A percentile compares a stretch with the other conserved stretches of the same genome.
These are phyloP conservation scores for Babylonia areolata DNA, from an alignment of 1,140 invertebrate species.

Conservation along the genomic window DNA sequence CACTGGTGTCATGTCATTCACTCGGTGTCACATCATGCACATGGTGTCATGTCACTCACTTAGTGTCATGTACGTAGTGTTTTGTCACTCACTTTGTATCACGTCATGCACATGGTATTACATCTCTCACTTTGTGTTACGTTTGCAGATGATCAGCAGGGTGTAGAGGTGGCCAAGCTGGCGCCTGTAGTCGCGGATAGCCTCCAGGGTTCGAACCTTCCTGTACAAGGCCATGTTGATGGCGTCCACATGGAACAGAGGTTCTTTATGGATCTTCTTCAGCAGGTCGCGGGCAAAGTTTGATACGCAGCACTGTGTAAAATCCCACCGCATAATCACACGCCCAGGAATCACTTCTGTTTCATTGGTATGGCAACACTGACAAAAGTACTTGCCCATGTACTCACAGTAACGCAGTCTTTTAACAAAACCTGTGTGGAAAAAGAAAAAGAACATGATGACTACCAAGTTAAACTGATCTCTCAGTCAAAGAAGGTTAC, in stretches of 20 bases:
- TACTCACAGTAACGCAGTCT: slow-evolving; percentile 87
- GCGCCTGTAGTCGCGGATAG: slow-evolving; percentile 79
- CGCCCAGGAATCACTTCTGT: slow-evolving; percentile 85
- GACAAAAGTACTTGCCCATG: slow-evolving; percentile 91
- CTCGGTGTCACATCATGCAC: too few species aligned
- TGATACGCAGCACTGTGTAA: slow-evolving; percentile 85
- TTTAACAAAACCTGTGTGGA: slow-evolving; percentile 81
- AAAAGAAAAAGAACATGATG: slow-evolving; percentile 28
- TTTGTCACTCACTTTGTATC: too few species aligned
- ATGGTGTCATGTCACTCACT: too few species aligned
- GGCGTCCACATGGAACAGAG: slow-evolving; percentile 82
- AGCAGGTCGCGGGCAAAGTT: slow-evolving; percentile 88
- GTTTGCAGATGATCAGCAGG: slow-evolving; percentile 77
- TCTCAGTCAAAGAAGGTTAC: too few species aligned
- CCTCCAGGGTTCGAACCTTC: slow-evolving; percentile 81
- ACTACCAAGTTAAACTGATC: too few species aligned
- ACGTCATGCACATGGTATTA: too few species aligned
- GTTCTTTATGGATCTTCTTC: slow-evolving; percentile 86
- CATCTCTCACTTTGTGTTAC: slow-evolving; percentile 63
- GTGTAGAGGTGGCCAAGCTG: slow-evolving; percentile 84
- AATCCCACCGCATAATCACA: slow-evolving; percentile 86
- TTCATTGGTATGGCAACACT: slow-evolving; percentile 89
- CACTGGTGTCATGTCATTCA: too few species aligned
- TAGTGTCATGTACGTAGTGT: too few species aligned
- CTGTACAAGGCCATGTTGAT: slow-evolving; percentile 84